These are phyloP conservation scores for Acrocephalus arundinaceus DNA, from an alignment of 2,113 vertebrate genomes.

Conservation along the genomic window DNA sequence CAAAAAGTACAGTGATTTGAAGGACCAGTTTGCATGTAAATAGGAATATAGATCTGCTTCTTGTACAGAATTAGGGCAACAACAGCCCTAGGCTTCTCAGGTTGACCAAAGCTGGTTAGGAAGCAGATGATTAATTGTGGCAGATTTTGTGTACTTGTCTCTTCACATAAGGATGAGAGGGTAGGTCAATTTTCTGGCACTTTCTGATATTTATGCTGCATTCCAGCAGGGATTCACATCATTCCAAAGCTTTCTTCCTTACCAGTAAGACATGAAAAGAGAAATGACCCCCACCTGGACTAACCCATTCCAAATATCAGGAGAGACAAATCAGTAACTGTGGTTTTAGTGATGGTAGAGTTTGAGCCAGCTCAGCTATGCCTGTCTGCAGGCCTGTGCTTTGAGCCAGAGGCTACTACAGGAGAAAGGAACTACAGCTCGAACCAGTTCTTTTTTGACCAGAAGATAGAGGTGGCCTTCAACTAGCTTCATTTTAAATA, in stretches of 20 bases:
- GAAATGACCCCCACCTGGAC: not conserved
- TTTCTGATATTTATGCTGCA: constrained; percentile 7
- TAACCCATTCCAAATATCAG: not conserved
- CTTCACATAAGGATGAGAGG: constrained; percentile 33
- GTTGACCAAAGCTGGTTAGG: constrained; percentile 45
- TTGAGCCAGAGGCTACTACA: not conserved
- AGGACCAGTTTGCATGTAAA: constrained; percentile 2
- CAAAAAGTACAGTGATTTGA: not conserved
- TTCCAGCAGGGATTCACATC: not conserved
- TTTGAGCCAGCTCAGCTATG: not conserved
- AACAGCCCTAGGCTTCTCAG: constrained; percentile 51
- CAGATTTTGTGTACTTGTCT: constrained; percentile 55
- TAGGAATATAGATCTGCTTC: constrained; percentile 10
- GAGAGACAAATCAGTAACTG: not conserved
- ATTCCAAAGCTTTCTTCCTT: not conserved
- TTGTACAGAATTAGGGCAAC: constrained; percentile 50
- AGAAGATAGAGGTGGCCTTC: not conserved
- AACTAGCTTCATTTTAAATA: not conserved
- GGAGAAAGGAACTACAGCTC: not conserved
- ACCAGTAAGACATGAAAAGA: not conserved
- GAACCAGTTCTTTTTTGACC: not conserved
- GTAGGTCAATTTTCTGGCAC: constrained; percentile 29
- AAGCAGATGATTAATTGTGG: constrained; percentile 61
- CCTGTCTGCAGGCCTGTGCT: not conserved
- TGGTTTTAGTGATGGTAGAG: not conserved